Evolutionary conservation across 2,797 vertebrate species (phyloP).

Genomic region (Coreius guichenoti): DNA sequence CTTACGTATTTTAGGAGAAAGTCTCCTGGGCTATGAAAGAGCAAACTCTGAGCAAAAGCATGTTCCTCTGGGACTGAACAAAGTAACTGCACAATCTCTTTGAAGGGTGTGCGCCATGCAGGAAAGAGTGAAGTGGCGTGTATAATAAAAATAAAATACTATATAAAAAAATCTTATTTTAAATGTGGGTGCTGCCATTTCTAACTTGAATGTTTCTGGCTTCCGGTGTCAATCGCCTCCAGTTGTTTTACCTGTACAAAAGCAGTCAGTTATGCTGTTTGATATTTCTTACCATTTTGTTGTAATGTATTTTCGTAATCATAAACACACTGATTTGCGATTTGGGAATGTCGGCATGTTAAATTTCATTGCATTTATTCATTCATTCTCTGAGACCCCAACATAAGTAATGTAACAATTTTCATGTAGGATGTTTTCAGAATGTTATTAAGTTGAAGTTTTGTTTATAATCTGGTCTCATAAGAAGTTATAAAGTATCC

Average conservation of each 20-base stretch:
- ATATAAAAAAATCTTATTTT: background rate
- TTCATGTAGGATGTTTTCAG: background rate
- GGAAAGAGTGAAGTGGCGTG: background rate
- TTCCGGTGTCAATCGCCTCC: background rate
- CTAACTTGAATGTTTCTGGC: background rate
- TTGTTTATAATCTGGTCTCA: background rate
- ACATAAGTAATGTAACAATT: background rate
- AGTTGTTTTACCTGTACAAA: background rate
- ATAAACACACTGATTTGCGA: background rate
- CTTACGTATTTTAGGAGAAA: background rate
- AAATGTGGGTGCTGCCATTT: background rate
- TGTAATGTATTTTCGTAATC: background rate
- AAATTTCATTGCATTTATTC: accelerated
- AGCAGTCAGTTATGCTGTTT: background rate
- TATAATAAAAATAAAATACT: background rate
- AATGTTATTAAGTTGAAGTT: background rate
- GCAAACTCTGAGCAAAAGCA: background rate
- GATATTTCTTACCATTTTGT: background rate
- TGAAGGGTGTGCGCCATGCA: background rate
- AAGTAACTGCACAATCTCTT: background rate
- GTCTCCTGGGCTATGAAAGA: constrained; percentile 8
- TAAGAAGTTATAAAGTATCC: background rate
- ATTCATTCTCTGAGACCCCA: background rate
- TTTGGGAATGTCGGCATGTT: background rate
- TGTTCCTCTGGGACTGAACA: background rate